Base-by-base conservation (phyloP, 2,113 vertebrate species). In the Peucedramus taeniatus region DNA sequence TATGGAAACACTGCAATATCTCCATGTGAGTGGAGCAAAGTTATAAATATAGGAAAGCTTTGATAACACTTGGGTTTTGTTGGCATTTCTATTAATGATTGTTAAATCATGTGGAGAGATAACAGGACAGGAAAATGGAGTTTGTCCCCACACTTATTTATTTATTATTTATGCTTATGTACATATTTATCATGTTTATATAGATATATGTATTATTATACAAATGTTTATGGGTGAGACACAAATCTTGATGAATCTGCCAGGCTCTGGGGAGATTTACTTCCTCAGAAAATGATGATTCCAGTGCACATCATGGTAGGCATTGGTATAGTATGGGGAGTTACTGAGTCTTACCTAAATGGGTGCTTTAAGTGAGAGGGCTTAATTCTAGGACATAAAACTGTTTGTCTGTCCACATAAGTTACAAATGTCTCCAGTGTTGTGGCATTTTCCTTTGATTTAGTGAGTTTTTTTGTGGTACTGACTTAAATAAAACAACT, bases 51-150 rank as follows among this genome's bases (percentile, higher is more conserved):
- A 22, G 39, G 49, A n/a, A 24, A 76, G 74, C 57, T 84, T 57
- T 47, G 76, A 37, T 91, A 77, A 66, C 31, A 23, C 24, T 54
- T 40, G 47, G 35, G 33, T 24, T 74, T 61, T 91, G 31, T 83
- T 86, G 71, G 61, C 44, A 14, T 83, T 70, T 70, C 35, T 78
- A 2, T 92, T 90, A 88, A 88, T 88, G 76, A 72, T 65, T 94
- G 53, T 54, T 94, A 71, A 85, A 45, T 45, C 44, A 45, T 56
- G 15, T 35, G 51, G 24, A 35, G 44, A 68, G 70, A 50, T 54
- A 30, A 40, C 6, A 27, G 18, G 66, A 63, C 44, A 74, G 51
- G 47, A 70, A 82, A n/a, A 56, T 33, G 9, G 70, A 81, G 61
- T 78, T 87, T 93, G 50, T 17, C 33, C 49, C 7, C 28, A 40